Percentiles rank a stretch among this genome's conserved stretches.
phyloP scores from a whole-genome alignment of 1,140 invertebrate species.

The Philaenus spumarius region DNA sequence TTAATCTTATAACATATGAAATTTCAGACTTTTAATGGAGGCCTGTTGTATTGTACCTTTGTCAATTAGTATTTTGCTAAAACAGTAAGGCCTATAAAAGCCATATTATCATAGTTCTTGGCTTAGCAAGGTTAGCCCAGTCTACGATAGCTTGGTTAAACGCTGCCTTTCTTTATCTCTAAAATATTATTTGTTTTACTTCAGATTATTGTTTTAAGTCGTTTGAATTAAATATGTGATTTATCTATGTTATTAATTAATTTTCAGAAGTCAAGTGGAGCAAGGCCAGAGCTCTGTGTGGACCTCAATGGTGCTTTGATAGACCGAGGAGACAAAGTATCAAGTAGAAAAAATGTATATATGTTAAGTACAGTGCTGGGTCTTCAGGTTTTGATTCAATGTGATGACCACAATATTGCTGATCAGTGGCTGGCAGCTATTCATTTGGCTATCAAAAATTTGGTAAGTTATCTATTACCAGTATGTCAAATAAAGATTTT shows the following conservation, averaged over 20 bases:
- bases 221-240: not conserved
- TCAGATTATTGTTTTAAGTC: not conserved
- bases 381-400: slow-evolving; percentile 50
- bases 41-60: too few relatives aligned
- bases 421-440: slow-evolving; percentile 49
- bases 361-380: slow-evolving; percentile 47
- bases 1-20: too few relatives aligned
- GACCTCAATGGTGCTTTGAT: slow-evolving; percentile 49
- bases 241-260: not conserved
- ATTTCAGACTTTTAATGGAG: too few relatives aligned
- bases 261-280: slow-evolving; percentile 39
- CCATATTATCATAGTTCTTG: too few relatives aligned
- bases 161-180: not conserved
- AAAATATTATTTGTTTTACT: not conserved
- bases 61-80: too few relatives aligned
- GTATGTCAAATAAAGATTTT: too few relatives aligned
- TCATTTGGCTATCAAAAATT: slow-evolving; percentile 41
- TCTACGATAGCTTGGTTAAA: not conserved
- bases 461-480: slow-evolving; percentile 37
- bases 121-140: too few relatives aligned
- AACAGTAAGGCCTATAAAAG: too few relatives aligned
- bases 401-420: slow-evolving; percentile 43
- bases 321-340: slow-evolving; percentile 47
- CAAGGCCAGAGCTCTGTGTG: slow-evolving; percentile 46
- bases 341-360: slow-evolving; percentile 53